Evolutionary conservation across 2,888 invertebrate genomes (phyloP).

Genomic region (Athetis lepigone): DNA sequence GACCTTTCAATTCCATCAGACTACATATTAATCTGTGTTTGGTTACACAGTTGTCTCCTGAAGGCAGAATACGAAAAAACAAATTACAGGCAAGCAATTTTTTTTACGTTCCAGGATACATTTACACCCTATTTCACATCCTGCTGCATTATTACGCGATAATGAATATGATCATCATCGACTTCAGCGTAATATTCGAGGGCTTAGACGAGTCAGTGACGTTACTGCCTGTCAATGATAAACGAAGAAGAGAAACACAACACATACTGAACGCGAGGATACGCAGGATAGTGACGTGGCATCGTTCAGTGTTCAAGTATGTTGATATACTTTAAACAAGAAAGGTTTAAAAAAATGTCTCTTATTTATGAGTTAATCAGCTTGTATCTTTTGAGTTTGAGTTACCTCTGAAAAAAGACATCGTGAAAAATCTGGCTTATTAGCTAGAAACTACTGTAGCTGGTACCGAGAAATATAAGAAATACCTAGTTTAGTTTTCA

Average conservation of each 20-base stretch:
- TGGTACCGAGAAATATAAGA: too few relatives aligned
- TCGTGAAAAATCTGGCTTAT: too few relatives aligned
- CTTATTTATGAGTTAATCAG: too few relatives aligned
- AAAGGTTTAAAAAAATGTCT: too few relatives aligned
- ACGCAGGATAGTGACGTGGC: constrained; percentile 76
- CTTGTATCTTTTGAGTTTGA: too few relatives aligned
- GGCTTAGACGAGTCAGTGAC: constrained; percentile 73
- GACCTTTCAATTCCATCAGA: background rate
- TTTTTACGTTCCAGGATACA: constrained; percentile 69
- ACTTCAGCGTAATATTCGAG: constrained; percentile 75
- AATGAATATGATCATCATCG: constrained; percentile 77
- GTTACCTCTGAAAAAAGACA: too few relatives aligned
- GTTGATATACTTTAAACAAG: too few relatives aligned
- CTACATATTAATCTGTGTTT: background rate
- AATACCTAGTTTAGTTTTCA: too few relatives aligned
- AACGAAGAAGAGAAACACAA: constrained; percentile 67
- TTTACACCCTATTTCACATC: constrained; percentile 78
- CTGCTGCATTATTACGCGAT: constrained; percentile 75
- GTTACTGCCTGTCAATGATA: constrained; percentile 60
- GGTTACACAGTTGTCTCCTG: background rate
- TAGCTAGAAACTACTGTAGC: too few relatives aligned
- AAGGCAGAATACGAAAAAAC: background rate
- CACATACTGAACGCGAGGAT: constrained; percentile 70
- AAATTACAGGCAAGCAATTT: background rate
- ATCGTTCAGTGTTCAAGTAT: constrained; percentile 75